Conservation (phyloP, 2,888 invertebrate species). For the Acleris emargana region DNA sequence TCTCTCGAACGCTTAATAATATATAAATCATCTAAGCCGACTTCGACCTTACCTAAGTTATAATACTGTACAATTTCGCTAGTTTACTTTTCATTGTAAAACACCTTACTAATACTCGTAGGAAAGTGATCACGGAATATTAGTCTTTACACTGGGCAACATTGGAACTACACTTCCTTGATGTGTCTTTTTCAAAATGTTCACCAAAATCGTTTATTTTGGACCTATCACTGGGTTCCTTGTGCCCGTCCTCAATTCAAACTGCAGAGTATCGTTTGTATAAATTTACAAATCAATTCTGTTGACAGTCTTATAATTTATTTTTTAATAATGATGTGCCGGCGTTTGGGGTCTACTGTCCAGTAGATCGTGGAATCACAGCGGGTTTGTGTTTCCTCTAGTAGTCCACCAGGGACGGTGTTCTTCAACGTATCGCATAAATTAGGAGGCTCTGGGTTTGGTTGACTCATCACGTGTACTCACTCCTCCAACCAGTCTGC, state of each 20-base stretch:
- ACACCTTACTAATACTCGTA: slow-evolving; percentile 74
- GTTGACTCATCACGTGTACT: slow-evolving; percentile 94
- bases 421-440: slow-evolving; percentile 53
- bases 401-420: slow-evolving; percentile 46
- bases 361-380: slow-evolving; percentile 62
- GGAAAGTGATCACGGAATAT: slow-evolving; percentile 72
- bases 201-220: neutral
- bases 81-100: slow-evolving; percentile 72
- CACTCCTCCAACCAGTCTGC: slow-evolving; percentile 96
- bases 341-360: slow-evolving; percentile 41
- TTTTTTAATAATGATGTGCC: slow-evolving; percentile 47
- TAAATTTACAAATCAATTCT: slow-evolving; percentile 77
- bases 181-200: neutral
- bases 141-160: slow-evolving; percentile 58
- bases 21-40: slow-evolving; percentile 69
- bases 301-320: slow-evolving; percentile 76
- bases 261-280: slow-evolving; percentile 50
- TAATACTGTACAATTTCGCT: slow-evolving; percentile 84
- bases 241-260: slow-evolving; percentile 59
- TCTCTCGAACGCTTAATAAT: slow-evolving; percentile 70
- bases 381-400: slow-evolving; percentile 45
- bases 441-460: slow-evolving; percentile 56
- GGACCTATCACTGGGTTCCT: slow-evolving; percentile 53
- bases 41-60: slow-evolving; percentile 72
- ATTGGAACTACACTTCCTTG: neutral